Percentiles rank a stretch among this genome's conserved stretches.
These are phyloP conservation scores for Hydrophis major DNA, from an alignment of 2,797 vertebrate species.

Conservation along the genomic window DNA sequence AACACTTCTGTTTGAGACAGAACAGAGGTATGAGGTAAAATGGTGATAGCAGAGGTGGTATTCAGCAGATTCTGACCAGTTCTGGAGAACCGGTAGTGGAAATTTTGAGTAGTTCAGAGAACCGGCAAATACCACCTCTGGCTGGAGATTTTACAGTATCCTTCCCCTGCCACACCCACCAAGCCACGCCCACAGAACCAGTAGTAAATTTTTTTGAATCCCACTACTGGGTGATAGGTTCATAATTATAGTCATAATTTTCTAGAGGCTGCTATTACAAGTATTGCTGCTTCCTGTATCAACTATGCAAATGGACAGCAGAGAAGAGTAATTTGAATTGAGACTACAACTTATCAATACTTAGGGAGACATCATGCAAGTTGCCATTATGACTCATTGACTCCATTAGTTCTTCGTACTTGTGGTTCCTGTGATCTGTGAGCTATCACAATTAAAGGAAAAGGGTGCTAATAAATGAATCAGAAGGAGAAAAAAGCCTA, in stretches of 20 bases:
- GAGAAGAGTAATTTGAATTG: not conserved
- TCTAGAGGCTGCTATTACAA: not conserved
- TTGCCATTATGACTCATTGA: not conserved
- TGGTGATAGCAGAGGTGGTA: not conserved
- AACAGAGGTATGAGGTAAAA: not conserved
- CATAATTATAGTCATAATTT: not conserved
- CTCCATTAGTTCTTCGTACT: not conserved
- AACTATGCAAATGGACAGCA: not conserved
- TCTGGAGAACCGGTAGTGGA: no score
- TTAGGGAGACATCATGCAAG: conserved; percentile 11
- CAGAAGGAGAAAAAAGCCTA: not conserved
- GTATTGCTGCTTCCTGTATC: not conserved
- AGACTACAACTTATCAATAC: not conserved
- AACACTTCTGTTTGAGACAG: not conserved
- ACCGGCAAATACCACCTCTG: no score
- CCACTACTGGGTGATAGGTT: not conserved
- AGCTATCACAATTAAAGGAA: conserved; percentile 11
- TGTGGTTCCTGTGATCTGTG: not conserved
- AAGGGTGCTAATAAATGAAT: not conserved
- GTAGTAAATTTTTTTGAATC: no score
- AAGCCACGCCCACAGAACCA: no score
- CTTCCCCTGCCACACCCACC: no score
- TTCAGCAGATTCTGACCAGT: no score
- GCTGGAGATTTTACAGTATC: no score
- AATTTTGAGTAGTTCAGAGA: no score